These are phyloP conservation scores for Euura saliciscinereae DNA, from an alignment of 1,140 invertebrate genomes.

Conservation along the genomic window DNA sequence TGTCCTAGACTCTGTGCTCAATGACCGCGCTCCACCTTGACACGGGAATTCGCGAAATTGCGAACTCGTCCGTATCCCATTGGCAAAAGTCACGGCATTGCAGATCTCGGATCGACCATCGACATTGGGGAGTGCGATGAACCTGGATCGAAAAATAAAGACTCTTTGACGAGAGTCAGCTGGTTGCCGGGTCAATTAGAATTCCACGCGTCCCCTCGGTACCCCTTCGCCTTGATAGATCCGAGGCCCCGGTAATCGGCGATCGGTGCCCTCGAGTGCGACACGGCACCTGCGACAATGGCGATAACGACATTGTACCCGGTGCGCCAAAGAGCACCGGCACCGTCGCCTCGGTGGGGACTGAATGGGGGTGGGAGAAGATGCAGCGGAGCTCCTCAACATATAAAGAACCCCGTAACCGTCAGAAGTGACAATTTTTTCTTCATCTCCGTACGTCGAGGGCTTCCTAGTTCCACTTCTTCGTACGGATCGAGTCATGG, in stretches of 20 bases:
- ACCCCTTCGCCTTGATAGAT: background rate
- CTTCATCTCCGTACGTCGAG: background rate
- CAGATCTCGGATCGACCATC: too few relatives aligned
- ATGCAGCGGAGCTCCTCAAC: background rate
- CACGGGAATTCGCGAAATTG: too few relatives aligned
- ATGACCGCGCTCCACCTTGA: too few relatives aligned
- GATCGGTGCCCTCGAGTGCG: background rate
- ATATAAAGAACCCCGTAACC: background rate
- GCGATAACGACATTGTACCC: background rate
- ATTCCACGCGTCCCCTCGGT: too few relatives aligned
- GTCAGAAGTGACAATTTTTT: slow-evolving; percentile 5
- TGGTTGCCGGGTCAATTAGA: too few relatives aligned
- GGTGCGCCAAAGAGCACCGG: background rate
- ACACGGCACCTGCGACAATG: background rate
- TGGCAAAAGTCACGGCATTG: too few relatives aligned
- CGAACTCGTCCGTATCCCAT: too few relatives aligned
- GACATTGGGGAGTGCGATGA: too few relatives aligned
- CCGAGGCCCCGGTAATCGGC: background rate
- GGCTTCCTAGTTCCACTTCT: background rate
- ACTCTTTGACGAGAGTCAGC: too few relatives aligned
- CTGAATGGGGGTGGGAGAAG: background rate
- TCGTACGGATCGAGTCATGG: background rate
- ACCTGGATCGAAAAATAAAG: too few relatives aligned
- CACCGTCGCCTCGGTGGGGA: background rate
- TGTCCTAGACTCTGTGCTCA: too few relatives aligned